These are phyloP conservation scores for Eumacrocentrus americanus DNA, from an alignment of 2,888 invertebrate genomes.

Conservation along the genomic window DNA sequence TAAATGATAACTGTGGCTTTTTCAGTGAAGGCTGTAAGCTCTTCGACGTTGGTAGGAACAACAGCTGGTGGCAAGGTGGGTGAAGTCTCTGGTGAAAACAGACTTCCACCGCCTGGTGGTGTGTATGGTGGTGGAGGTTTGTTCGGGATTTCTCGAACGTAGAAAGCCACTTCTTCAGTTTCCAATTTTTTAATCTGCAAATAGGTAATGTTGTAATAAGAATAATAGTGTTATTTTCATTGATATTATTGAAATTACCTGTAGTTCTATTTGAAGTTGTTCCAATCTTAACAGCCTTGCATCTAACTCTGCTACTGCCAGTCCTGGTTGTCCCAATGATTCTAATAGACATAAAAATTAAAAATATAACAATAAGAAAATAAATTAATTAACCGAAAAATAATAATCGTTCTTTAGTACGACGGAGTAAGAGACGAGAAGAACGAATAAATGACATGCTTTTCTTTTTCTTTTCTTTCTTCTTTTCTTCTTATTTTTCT, in stretches of 20 bases:
- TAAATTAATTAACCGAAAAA: slow-evolving; percentile 6
- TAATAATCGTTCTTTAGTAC: too few species aligned
- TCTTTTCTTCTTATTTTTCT: background rate
- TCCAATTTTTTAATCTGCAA: slow-evolving; percentile 68
- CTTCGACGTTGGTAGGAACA: slow-evolving; percentile 61
- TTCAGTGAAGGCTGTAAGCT: slow-evolving; percentile 62
- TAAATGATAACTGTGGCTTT: slow-evolving; percentile 62
- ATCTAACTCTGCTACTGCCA: slow-evolving; percentile 61
- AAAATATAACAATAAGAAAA: slow-evolving; percentile 20
- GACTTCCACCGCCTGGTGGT: slow-evolving; percentile 63
- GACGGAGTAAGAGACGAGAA: too few species aligned
- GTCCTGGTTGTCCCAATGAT: slow-evolving; percentile 55
- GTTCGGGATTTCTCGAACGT: slow-evolving; percentile 73
- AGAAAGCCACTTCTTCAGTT: slow-evolving; percentile 65
- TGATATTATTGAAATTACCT: too few species aligned
- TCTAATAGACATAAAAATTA: slow-evolving; percentile 43
- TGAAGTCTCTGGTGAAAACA: slow-evolving; percentile 51
- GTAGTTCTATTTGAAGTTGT: slow-evolving; percentile 70
- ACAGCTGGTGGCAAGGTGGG: slow-evolving; percentile 54
- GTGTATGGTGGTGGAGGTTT: slow-evolving; percentile 80
- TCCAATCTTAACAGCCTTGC: slow-evolving; percentile 69
- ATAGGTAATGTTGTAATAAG: too few species aligned
- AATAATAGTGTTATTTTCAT: too few species aligned
- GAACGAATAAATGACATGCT: too few species aligned
- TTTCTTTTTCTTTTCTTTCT: background rate